A percentile compares a stretch with the other conserved stretches of the same genome.
Evolutionary conservation across 2,797 vertebrate species (phyloP).

Genomic region (Syngnathus rostellatus): DNA sequence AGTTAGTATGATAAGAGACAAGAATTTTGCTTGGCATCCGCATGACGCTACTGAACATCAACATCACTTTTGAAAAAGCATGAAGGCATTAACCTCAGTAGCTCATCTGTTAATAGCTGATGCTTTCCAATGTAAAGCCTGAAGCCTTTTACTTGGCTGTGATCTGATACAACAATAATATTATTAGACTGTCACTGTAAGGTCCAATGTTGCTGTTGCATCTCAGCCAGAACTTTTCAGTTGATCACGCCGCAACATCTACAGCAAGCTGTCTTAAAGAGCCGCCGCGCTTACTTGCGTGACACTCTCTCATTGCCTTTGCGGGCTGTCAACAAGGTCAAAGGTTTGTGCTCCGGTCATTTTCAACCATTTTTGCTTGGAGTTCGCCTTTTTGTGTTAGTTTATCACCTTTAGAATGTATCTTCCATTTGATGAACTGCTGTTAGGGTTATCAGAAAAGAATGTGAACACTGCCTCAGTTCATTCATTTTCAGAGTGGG

Average conservation of each 20-base stretch:
- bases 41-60: not conserved
- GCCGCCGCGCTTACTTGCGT: not conserved
- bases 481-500: not conserved
- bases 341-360: not conserved
- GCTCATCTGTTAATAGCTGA: constrained; percentile 5
- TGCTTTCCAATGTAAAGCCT: not conserved
- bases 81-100: not conserved
- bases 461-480: not conserved
- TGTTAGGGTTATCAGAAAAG: not conserved
- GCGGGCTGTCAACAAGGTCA: not conserved
- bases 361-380: not conserved
- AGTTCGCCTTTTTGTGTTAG: not conserved
- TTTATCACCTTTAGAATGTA: not conserved
- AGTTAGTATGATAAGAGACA: not conserved
- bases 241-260: not conserved
- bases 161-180: constrained; percentile 9
- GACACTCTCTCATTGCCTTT: not conserved
- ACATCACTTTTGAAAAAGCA: constrained; percentile 1
- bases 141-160: constrained; percentile 5
- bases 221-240: not conserved
- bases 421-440: not conserved
- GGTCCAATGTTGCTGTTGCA: constrained; percentile 2
- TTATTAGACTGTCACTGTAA: constrained; percentile 1
- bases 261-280: not conserved
- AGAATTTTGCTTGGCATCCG: constrained; percentile 4